Evolutionary conservation across 2,113 vertebrate species (phyloP).

Genomic region (Hypomesus transpacificus): DNA sequence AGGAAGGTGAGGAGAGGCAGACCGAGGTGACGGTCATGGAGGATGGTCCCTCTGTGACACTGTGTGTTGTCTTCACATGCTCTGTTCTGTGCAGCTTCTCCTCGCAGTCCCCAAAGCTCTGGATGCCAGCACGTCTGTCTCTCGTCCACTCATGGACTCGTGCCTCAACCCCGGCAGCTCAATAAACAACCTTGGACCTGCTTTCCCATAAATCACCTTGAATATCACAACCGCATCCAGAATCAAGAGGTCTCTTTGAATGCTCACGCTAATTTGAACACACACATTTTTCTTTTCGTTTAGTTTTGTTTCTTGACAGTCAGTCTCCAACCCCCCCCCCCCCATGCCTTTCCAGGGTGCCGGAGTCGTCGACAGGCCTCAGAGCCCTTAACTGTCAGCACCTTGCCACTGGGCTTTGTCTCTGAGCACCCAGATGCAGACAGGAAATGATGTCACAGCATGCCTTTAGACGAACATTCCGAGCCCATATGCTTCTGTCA

Average conservation of each 20-base stretch:
- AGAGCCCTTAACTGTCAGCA: constrained; percentile 41
- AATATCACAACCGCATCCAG: background rate
- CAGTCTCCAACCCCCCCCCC: too few relatives aligned
- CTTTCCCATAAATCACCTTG: background rate
- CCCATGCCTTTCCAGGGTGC: background rate
- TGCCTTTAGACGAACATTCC: constrained; percentile 40
- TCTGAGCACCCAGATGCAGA: constrained; percentile 31
- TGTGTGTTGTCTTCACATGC: too few relatives aligned
- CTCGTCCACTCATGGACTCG: background rate
- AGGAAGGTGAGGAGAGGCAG: too few relatives aligned
- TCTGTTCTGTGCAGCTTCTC: too few relatives aligned
- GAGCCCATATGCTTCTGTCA: constrained; percentile 51
- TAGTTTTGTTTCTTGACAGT: too few relatives aligned
- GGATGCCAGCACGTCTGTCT: background rate
- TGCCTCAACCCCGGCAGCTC: constrained; percentile 6
- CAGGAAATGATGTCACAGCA: constrained; percentile 49
- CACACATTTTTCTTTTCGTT: too few relatives aligned
- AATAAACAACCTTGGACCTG: constrained; percentile 14
- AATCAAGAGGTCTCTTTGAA: too few relatives aligned
- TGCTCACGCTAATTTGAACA: too few relatives aligned
- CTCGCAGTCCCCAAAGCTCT: too few relatives aligned
- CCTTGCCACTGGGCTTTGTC: constrained; percentile 45
- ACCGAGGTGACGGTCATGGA: too few relatives aligned
- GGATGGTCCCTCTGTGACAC: too few relatives aligned
- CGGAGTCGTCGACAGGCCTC: constrained; percentile 45